A percentile compares a stretch with the other conserved stretches of the same genome.
These are phyloP conservation scores for Pimephales promelas DNA, from an alignment of 2,113 vertebrate genomes.

Conservation along the genomic window DNA sequence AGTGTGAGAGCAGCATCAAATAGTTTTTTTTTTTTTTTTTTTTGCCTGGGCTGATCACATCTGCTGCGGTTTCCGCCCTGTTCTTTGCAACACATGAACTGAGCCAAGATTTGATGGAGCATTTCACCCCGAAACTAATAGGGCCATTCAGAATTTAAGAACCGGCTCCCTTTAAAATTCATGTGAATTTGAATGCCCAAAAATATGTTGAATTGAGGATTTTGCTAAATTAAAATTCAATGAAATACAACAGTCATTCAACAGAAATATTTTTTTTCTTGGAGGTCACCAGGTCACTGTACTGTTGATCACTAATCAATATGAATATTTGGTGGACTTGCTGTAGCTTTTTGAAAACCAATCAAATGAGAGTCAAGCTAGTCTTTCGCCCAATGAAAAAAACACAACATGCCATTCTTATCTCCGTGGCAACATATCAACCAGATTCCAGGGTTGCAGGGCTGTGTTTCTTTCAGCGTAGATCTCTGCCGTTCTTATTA, in stretches of 20 bases:
- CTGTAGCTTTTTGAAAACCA: too few species aligned
- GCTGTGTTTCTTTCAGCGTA: not conserved
- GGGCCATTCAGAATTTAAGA: not conserved
- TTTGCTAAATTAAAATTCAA: not conserved
- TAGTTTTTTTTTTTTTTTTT: not conserved
- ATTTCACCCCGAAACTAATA: not conserved
- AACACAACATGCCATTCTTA: slow-evolving; percentile 26
- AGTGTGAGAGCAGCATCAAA: not conserved
- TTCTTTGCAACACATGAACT: slow-evolving; percentile 41
- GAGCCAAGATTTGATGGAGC: slow-evolving; percentile 40
- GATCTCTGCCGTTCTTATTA: not conserved
- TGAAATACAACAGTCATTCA: not conserved
- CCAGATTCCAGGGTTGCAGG: not conserved
- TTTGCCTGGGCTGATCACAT: slow-evolving; percentile 20
- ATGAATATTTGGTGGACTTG: too few species aligned
- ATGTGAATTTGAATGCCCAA: not conserved
- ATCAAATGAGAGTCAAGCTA: slow-evolving; percentile 37
- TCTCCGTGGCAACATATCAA: slow-evolving; percentile 27
- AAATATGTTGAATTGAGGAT: not conserved
- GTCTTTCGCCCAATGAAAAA: not conserved
- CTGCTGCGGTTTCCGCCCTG: slow-evolving; percentile 11
- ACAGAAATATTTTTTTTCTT: not conserved
- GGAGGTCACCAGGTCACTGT: not conserved
- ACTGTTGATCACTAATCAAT: not conserved
- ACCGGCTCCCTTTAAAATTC: not conserved